Conservation (phyloP, 2,797 vertebrate genomes). For the Sciurus carolinensis region DNA sequence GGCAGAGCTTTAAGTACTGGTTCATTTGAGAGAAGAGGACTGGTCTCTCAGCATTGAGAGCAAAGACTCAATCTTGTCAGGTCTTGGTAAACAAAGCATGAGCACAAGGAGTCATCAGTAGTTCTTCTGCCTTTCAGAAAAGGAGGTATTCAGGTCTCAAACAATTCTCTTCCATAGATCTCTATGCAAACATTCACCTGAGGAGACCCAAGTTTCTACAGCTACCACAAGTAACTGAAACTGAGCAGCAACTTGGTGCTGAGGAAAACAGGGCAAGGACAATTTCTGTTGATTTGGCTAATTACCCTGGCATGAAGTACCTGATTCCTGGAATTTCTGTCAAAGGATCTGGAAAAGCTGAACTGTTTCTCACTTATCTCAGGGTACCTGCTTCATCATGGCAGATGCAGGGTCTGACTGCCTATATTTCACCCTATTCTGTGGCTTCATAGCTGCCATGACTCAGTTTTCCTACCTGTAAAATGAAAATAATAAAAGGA, state of each 20-base stretch:
- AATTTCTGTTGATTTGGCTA: neutral
- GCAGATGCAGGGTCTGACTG: neutral
- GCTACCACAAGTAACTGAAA: neutral
- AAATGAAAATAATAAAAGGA: neutral
- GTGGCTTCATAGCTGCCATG: neutral
- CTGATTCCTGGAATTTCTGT: slow-evolving; percentile 4
- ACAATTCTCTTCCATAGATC: too few relatives aligned
- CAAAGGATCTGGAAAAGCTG: neutral
- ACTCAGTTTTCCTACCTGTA: neutral
- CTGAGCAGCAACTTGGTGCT: neutral
- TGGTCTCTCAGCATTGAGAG: neutral
- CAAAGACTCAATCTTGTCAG: neutral
- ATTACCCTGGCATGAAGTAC: neutral
- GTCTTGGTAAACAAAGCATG: neutral
- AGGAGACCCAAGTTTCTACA: neutral
- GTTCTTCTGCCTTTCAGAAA: neutral
- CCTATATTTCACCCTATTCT: neutral
- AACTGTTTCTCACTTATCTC: neutral
- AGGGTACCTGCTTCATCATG: neutral
- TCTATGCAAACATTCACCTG: neutral
- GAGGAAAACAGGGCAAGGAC: neutral
- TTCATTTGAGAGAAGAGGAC: neutral
- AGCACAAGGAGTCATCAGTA: neutral
- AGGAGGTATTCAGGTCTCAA: neutral
- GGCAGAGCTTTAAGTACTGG: neutral